Percentiles rank a stretch among this genome's conserved stretches.
These are phyloP conservation scores for Ranitomeya variabilis DNA, from an alignment of 2,113 vertebrate species.

Conservation along the genomic window DNA sequence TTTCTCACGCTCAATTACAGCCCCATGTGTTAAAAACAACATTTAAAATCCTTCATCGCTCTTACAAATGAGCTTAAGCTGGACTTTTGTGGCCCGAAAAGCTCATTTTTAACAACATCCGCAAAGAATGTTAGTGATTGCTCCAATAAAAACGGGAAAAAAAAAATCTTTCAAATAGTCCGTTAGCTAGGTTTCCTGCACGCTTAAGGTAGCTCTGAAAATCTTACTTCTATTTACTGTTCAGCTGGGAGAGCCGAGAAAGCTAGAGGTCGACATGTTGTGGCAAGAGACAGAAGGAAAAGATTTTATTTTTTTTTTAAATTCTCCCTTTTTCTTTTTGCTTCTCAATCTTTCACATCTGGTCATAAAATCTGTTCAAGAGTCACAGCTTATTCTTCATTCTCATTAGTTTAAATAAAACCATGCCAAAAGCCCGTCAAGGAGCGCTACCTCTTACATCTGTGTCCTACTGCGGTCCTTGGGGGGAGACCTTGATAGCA, in stretches of 20 bases:
- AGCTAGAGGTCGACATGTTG: slow-evolving; percentile 51
- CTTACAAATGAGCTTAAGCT: slow-evolving; percentile 49
- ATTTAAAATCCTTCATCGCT: slow-evolving; percentile 38
- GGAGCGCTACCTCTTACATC: slow-evolving; percentile 51
- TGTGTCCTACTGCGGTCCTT: slow-evolving; percentile 42
- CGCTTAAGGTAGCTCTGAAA: slow-evolving; percentile 54
- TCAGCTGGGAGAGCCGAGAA: slow-evolving; percentile 49
- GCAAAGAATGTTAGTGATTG: slow-evolving; percentile 39
- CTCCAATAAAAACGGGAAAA: slow-evolving; percentile 43
- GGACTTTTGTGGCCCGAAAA: slow-evolving; percentile 35
- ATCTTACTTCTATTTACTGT: slow-evolving; percentile 43
- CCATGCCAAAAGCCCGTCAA: slow-evolving; percentile 51
- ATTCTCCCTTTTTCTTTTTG: slow-evolving; percentile 22
- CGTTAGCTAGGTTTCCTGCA: slow-evolving; percentile 41
- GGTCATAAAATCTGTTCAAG: slow-evolving; percentile 56
- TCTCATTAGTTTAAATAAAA: slow-evolving; percentile 55
- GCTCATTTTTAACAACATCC: slow-evolving; percentile 41
- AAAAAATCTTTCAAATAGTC: slow-evolving; percentile 21
- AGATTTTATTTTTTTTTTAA: not conserved
- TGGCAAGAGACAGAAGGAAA: slow-evolving; percentile 47
- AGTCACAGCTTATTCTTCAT: slow-evolving; percentile 57
- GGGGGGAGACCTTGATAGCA: slow-evolving; percentile 31
- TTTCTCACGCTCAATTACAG: slow-evolving; percentile 41
- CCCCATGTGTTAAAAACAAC: slow-evolving; percentile 42
- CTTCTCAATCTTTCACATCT: slow-evolving; percentile 57